Base-by-base conservation (phyloP, 2,888 invertebrate species). In the Lasioglossum pauxillum region DNA sequence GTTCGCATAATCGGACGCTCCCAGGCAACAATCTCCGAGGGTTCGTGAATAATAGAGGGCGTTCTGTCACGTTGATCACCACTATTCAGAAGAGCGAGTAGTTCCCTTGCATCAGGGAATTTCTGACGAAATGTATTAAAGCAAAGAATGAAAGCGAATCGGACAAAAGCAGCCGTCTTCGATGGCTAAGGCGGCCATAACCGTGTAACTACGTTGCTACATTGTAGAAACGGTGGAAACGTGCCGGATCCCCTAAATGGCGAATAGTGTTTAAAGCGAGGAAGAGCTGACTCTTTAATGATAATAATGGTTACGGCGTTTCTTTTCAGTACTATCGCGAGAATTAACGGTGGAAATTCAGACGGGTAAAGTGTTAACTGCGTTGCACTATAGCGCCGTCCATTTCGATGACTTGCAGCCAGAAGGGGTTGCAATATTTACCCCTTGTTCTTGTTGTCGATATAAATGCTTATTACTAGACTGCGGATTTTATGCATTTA, bases 221-320 rank as follows among this genome's bases (percentile, higher is more conserved):
- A 64, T 78, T 64, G 79, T 57, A 73, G 71, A 35, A 81, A 78
- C 71, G 72, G 78, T 49, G 78, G 46, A 53, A 80, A 67, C 82
- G 80, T 80, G 80, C 49, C 71, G 80, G 80, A 67, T 64, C 82
- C 31, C 64, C 80, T 82, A 82, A 82, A 82, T 82, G 80, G 80
- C 80, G 72, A 80, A 49, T 38, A 79, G 73, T 41, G 72, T 82
- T 82, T 49, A 82, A 73, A 64, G 46, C 71, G 35, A 27, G 57
- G 57, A 72, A 38, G 71, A 46, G 46, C 80, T 80, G 64, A 73
- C 49, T 80, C 72, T 73, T 64, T 64, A 80, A 73, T 41, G 64
- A 53, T 49, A 60, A 49, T 79, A 82, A 82, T 82, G 80, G 73
- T 67, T 80, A 49, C 64, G 12, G 72, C 16, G 23, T 14, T 12